A percentile compares a stretch with the other conserved stretches of the same genome.
Evolutionary conservation across 2,888 invertebrate species (phyloP).

Genomic region (Cryptocheilus praepositus): DNA sequence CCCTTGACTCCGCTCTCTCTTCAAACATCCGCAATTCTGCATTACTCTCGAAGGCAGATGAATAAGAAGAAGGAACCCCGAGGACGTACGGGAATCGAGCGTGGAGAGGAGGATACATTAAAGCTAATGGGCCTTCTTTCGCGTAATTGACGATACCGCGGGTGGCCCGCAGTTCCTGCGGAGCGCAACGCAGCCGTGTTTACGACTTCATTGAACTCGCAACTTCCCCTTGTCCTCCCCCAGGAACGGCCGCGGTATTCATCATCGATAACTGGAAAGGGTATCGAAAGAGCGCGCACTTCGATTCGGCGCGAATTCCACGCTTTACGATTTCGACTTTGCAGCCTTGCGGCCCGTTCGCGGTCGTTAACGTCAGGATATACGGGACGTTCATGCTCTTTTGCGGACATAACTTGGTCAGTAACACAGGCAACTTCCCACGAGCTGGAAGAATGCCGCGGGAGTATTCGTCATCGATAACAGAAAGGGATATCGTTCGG

Average conservation of each 20-base stretch:
- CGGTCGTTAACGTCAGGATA: too few species aligned
- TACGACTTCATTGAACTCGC: constrained; percentile 63
- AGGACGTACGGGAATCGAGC: constrained; percentile 59
- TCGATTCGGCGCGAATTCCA: too few species aligned
- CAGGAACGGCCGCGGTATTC: constrained; percentile 19
- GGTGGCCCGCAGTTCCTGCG: constrained; percentile 64
- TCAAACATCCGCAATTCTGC: too few species aligned
- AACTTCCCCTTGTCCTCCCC: constrained; percentile 1
- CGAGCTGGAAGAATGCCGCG: too few species aligned
- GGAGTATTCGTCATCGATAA: too few species aligned
- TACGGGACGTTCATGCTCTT: too few species aligned
- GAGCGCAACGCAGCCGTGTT: constrained; percentile 53
- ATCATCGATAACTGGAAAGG: constrained; percentile 36
- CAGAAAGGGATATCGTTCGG: too few species aligned
- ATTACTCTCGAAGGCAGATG: not conserved
- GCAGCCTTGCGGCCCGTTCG: too few species aligned
- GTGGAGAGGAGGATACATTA: constrained; percentile 61
- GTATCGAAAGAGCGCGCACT: constrained; percentile 2
- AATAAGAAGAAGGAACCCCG: constrained; percentile 11
- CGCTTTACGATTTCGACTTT: too few species aligned
- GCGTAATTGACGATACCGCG: constrained; percentile 71
- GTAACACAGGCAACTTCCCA: too few species aligned
- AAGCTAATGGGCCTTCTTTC: constrained; percentile 67
- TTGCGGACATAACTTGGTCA: too few species aligned
- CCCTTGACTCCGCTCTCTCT: too few species aligned